Evolutionary conservation across 2,797 vertebrate species (phyloP).

Genomic region (Micrastur ruficollis): DNA sequence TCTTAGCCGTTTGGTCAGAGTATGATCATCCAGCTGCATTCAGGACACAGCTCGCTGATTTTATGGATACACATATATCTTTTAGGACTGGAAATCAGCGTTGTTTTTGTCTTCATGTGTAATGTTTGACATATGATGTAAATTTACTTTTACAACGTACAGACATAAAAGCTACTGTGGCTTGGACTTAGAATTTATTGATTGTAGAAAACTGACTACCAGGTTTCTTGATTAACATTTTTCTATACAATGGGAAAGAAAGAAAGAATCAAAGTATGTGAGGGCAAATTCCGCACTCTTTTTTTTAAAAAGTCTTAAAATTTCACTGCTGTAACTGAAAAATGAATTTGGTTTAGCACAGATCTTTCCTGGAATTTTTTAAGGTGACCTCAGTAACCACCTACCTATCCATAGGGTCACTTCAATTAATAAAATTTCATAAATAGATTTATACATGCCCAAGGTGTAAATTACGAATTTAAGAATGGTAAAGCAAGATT

Average conservation of each 20-base stretch:
- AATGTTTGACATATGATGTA: constrained; percentile 71
- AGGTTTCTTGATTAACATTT: constrained; percentile 39
- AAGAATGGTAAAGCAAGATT: not conserved
- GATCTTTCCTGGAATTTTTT: not conserved
- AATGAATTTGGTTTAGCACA: not conserved
- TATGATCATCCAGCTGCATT: constrained; percentile 58
- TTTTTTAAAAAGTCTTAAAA: not conserved
- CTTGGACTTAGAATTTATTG: constrained; percentile 52
- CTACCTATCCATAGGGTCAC: not conserved
- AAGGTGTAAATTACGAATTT: not conserved
- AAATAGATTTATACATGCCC: not conserved
- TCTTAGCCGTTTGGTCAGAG: constrained; percentile 48
- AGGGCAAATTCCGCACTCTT: not conserved
- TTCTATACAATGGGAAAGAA: not conserved
- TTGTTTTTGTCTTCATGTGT: constrained; percentile 62
- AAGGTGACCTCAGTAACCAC: not conserved
- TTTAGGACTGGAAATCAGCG: constrained; percentile 52
- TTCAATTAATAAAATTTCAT: not conserved
- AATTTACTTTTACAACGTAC: constrained; percentile 67
- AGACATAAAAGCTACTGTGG: constrained; percentile 67
- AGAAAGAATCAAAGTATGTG: not conserved
- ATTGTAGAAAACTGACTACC: constrained; percentile 52
- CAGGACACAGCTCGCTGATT: constrained; percentile 64
- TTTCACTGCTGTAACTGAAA: not conserved
- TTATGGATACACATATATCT: constrained; percentile 60